Conservation (phyloP, 30 jellyfish, hydroid and myxozoan genomes). For the Cassiopea andromeda region DNA sequence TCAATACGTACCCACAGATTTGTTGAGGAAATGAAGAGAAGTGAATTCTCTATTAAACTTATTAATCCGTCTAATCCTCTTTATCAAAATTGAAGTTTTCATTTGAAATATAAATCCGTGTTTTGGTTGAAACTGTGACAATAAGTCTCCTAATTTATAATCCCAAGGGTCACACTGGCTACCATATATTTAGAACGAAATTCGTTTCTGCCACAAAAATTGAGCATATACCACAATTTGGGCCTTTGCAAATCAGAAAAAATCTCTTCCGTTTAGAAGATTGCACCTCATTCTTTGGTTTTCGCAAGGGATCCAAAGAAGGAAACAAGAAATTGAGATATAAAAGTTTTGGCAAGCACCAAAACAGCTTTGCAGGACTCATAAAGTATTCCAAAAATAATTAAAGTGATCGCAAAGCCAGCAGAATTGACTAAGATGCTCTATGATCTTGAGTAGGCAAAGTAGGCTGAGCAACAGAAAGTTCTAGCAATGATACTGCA, state of each 20-base stretch:
- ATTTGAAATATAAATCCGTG: not conserved
- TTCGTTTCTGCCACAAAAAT: not conserved
- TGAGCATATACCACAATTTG: not conserved
- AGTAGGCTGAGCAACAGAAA: too few relatives aligned
- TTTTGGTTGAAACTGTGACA: not conserved
- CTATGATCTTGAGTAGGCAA: not conserved
- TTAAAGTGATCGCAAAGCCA: not conserved
- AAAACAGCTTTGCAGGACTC: too few relatives aligned
- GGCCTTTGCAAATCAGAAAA: not conserved
- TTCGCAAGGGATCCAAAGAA: not conserved
- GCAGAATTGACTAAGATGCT: not conserved
- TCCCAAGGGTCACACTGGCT: not conserved
- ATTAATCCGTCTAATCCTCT: conserved; percentile 9
- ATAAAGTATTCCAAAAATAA: too few relatives aligned
- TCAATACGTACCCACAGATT: not conserved
- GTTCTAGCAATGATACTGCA: too few relatives aligned
- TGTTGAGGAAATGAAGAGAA: not conserved
- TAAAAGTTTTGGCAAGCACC: too few relatives aligned
- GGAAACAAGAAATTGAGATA: not conserved
- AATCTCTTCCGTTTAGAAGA: not conserved
- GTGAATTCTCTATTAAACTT: not conserved
- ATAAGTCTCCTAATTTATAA: not conserved
- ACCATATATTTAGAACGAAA: not conserved
- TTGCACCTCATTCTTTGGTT: not conserved
- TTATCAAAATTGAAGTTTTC: not conserved